Evolutionary conservation across 2,888 invertebrate species (phyloP).

Genomic region (Megamerina dolium): DNA sequence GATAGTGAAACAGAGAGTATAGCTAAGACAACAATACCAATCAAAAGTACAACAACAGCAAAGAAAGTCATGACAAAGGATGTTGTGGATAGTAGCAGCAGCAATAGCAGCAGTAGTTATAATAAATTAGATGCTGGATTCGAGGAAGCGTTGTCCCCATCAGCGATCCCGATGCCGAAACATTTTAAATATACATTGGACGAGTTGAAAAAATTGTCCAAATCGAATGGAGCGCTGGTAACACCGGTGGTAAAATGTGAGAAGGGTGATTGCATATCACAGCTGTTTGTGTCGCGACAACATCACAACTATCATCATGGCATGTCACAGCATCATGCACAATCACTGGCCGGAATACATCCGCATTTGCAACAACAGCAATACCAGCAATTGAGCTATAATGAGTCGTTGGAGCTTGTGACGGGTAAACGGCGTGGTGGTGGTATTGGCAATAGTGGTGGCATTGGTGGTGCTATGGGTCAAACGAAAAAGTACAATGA

Average conservation of each 20-base stretch:
- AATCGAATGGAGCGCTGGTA: conserved; percentile 29
- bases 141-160: background rate
- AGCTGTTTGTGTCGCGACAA: conserved; percentile 37
- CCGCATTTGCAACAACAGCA: conserved; percentile 32
- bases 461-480: too few relatives aligned
- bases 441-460: too few relatives aligned
- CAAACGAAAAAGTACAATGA: conserved; percentile 28
- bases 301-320: conserved; percentile 18
- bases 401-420: conserved; percentile 36
- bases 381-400: conserved; percentile 38
- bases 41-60: conserved; percentile 1
- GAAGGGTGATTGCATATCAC: conserved; percentile 37
- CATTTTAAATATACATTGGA: conserved; percentile 32
- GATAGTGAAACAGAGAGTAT: conserved; percentile 4
- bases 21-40: conserved; percentile 3
- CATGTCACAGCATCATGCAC: conserved; percentile 23
- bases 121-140: background rate
- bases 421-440: conserved; percentile 33
- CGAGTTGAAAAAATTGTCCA: conserved; percentile 31
- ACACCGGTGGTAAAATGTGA: conserved; percentile 37
- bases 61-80: background rate
- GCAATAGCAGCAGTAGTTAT: background rate
- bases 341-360: conserved; percentile 17
- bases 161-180: conserved; percentile 6
- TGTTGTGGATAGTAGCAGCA: background rate